These are phyloP conservation scores for Hycleus phaleratus DNA, from an alignment of 1,140 invertebrate species.

Conservation along the genomic window DNA sequence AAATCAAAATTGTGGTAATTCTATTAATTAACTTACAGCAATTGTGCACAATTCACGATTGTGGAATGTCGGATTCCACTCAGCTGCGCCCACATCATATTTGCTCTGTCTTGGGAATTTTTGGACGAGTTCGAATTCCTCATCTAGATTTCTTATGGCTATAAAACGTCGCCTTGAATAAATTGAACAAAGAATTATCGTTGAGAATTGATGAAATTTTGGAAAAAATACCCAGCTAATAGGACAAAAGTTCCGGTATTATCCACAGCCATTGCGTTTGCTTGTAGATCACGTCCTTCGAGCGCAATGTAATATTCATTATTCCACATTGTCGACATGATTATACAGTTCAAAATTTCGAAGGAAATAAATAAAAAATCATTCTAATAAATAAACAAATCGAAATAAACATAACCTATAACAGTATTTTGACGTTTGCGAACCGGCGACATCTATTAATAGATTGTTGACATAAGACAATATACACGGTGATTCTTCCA, in stretches of 20 bases:
- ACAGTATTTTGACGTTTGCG: not conserved
- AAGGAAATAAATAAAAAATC: not conserved
- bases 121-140: constrained; percentile 62
- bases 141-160: constrained; percentile 66
- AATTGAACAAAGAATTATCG: not conserved
- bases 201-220: not conserved
- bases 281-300: constrained; percentile 56
- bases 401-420: no score
- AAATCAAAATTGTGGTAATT: constrained; percentile 1
- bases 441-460: not conserved
- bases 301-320: constrained; percentile 37
- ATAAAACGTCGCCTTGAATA: constrained; percentile 62
- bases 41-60: constrained; percentile 80
- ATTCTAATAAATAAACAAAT: not conserved
- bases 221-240: constrained; percentile 61
- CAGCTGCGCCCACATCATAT: constrained; percentile 85
- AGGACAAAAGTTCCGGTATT: constrained; percentile 74
- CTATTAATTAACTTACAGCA: constrained; percentile 57
- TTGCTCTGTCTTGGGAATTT: constrained; percentile 84
- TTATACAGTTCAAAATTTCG: not conserved
- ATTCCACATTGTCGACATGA: constrained; percentile 30
- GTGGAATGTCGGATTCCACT: constrained; percentile 79
- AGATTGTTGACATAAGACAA: no score
- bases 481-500: no score
- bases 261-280: constrained; percentile 86